Evolutionary conservation across 2,888 invertebrate genomes (phyloP).

Genomic region (Ariolimax columbianus): DNA sequence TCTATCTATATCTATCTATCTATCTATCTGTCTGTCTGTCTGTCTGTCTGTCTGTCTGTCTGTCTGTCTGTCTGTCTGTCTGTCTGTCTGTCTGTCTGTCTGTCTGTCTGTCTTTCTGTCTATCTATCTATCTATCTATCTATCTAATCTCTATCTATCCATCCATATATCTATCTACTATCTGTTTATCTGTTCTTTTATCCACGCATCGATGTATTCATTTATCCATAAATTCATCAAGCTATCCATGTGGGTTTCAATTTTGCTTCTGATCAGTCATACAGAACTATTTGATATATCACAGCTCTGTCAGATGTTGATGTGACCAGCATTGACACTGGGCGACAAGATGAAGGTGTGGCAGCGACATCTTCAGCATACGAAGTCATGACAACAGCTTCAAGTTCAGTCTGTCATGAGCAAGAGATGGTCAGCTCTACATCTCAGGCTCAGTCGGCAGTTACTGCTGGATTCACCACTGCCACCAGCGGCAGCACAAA

Average conservation of each 20-base stretch:
- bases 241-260: neutral
- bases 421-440: neutral
- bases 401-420: neutral
- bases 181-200: no score
- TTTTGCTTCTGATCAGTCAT: neutral
- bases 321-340: conserved; percentile 39
- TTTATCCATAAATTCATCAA: no score
- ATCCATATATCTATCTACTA: no score
- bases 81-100: neutral
- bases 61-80: no score
- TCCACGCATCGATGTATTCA: no score
- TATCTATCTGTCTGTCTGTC: neutral
- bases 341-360: conserved; percentile 30
- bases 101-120: no score
- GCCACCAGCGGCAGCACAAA: neutral
- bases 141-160: no score
- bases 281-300: neutral
- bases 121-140: no score
- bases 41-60: neutral
- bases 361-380: neutral
- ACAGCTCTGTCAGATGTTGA: conserved; percentile 48
- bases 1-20: neutral
- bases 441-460: conserved; percentile 2
- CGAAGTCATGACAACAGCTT: no score
- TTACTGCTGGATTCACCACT: neutral